Percentiles rank a stretch among this genome's conserved stretches.
Conservation (phyloP, 2,797 vertebrate species). For the Cyclopterus lumpus region DNA sequence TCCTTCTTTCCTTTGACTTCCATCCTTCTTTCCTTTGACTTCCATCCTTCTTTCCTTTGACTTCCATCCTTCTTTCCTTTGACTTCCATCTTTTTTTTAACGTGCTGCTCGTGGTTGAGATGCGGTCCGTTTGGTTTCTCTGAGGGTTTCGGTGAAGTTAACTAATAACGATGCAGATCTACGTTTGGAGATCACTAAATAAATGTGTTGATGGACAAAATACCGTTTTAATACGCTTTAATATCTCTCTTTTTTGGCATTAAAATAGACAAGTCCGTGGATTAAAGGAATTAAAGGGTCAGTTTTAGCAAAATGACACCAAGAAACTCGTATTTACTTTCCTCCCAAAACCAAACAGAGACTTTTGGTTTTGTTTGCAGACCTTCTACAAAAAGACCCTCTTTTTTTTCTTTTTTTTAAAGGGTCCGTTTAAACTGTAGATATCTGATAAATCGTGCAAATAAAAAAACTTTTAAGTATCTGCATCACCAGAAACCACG, state of each 20-base stretch:
- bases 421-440: no score
- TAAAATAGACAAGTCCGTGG: not conserved
- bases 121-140: not conserved
- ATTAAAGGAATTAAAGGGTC: constrained; percentile 14
- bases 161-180: not conserved
- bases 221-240: not conserved
- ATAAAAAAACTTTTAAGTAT: not conserved
- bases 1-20: no score
- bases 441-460: not conserved
- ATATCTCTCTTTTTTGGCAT: not conserved
- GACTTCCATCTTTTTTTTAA: not conserved
- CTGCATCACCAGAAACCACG: not conserved
- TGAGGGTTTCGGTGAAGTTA: not conserved
- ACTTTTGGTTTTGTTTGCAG: not conserved
- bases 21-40: no score
- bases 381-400: not conserved
- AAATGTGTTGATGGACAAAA: not conserved
- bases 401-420: no score
- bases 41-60: no score
- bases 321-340: not conserved
- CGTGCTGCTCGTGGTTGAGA: not conserved
- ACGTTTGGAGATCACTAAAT: not conserved
- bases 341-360: no score
- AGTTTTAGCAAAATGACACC: not conserved
- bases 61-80: no score